Evolutionary conservation across 2,797 vertebrate genomes (phyloP).

Genomic region (Balearica regulorum): DNA sequence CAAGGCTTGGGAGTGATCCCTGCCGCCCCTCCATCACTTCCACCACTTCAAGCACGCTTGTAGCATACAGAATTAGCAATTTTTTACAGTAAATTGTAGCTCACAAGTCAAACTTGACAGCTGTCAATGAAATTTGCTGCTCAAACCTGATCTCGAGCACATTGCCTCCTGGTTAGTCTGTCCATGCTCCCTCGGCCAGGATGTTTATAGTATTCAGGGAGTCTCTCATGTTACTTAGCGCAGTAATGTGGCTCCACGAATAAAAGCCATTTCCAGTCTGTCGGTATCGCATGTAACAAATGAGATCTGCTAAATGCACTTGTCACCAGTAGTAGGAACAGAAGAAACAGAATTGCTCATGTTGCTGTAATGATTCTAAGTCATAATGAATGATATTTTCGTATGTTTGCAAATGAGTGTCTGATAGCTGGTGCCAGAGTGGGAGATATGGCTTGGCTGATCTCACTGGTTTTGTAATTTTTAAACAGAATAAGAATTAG

Average conservation of each 20-base stretch:
- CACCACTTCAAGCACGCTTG: not conserved
- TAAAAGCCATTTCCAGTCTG: conserved; percentile 54
- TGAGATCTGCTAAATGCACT: conserved; percentile 28
- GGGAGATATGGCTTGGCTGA: not conserved
- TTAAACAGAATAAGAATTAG: conserved; percentile 51
- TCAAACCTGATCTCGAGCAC: conserved; percentile 38
- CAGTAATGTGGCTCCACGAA: conserved; percentile 39
- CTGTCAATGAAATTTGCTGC: conserved; percentile 49
- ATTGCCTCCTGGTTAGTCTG: conserved; percentile 45
- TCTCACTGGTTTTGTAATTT: conserved; percentile 7
- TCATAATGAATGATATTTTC: not conserved
- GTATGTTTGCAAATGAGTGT: conserved; percentile 32
- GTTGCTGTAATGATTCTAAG: not conserved
- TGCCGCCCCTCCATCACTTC: not conserved
- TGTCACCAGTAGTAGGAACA: conserved; percentile 22
- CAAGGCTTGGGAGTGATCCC: not conserved
- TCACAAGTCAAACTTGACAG: conserved; percentile 43
- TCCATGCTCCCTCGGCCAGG: conserved; percentile 21
- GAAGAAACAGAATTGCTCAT: not conserved
- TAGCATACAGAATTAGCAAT: not conserved
- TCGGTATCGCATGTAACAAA: conserved; percentile 26
- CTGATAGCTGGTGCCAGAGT: conserved; percentile 43
- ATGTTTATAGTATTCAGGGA: conserved; percentile 55
- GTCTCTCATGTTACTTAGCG: conserved; percentile 54
- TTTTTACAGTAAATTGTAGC: conserved; percentile 22